Evolutionary conservation across 1,140 invertebrate species (phyloP).

Genomic region (Papilio helenus): DNA sequence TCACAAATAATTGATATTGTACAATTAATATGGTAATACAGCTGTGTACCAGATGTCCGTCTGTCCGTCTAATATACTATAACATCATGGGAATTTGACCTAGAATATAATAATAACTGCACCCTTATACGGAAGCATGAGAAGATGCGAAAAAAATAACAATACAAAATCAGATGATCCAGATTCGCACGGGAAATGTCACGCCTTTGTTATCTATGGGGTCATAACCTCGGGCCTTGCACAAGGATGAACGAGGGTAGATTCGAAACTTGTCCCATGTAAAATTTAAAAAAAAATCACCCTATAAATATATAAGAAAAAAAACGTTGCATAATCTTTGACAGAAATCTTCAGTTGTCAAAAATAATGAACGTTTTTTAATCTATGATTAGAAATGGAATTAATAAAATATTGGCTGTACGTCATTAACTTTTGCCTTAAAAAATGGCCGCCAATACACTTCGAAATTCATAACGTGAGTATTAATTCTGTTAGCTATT

Average conservation of each 20-base stretch:
- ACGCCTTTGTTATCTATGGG: slow-evolving; percentile 52
- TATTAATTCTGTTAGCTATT: not conserved
- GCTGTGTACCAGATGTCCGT: slow-evolving; percentile 18
- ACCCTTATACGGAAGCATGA: slow-evolving; percentile 44
- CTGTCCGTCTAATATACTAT: not conserved
- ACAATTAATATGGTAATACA: not conserved
- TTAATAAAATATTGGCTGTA: not conserved
- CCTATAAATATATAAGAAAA: not conserved
- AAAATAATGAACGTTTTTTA: not conserved
- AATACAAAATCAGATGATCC: slow-evolving; percentile 71
- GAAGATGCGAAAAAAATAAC: slow-evolving; percentile 56
- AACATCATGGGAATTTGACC: slow-evolving; percentile 21
- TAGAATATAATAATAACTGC: slow-evolving; percentile 9
- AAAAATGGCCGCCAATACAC: not conserved
- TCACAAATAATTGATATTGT: not conserved
- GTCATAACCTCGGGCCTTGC: slow-evolving; percentile 56
- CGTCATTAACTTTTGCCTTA: not conserved
- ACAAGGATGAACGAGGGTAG: not conserved
- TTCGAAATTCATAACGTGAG: not conserved
- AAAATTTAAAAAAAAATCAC: slow-evolving; percentile 19
- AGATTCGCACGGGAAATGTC: slow-evolving; percentile 70
- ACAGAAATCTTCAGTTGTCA: not conserved
- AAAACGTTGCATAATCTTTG: not conserved
- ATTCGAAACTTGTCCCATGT: not conserved
- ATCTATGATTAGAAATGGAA: not conserved